These are phyloP conservation scores for Pedionomus torquatus DNA, from an alignment of 2,113 vertebrate genomes.

Conservation along the genomic window DNA sequence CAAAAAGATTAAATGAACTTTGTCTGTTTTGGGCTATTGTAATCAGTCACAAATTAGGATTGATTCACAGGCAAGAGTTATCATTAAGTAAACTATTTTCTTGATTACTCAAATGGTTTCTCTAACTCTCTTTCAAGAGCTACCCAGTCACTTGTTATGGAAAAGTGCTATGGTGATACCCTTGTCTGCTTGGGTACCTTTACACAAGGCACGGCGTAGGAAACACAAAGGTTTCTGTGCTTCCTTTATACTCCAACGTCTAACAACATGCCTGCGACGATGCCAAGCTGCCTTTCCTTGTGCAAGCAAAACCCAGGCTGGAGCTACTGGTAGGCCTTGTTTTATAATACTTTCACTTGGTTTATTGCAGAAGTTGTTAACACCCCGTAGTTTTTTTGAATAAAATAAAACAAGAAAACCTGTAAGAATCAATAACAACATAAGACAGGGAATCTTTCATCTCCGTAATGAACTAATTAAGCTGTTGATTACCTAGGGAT, in stretches of 20 bases:
- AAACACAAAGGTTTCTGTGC: not conserved
- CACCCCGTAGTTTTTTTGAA: constrained; percentile 41
- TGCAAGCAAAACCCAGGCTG: not conserved
- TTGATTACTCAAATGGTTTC: not conserved
- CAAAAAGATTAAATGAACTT: not conserved
- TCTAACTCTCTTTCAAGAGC: not conserved
- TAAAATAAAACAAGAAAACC: constrained; percentile 48
- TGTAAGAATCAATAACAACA: constrained; percentile 52
- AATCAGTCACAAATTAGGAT: not conserved
- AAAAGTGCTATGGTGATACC: not conserved
- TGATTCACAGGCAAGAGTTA: not conserved
- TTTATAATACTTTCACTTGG: constrained; percentile 70
- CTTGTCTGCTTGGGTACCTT: not conserved
- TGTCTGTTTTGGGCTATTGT: not conserved
- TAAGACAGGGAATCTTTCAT: constrained; percentile 48
- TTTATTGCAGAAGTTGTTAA: constrained; percentile 73
- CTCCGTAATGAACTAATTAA: constrained; percentile 63
- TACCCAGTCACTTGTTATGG: not conserved
- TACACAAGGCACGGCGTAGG: not conserved
- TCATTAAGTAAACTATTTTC: not conserved
- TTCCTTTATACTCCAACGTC: not conserved
- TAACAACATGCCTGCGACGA: not conserved
- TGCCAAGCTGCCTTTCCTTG: not conserved
- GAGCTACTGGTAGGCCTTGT: constrained; percentile 40
- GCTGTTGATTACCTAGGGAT: constrained; percentile 61